A percentile compares a stretch with the other conserved stretches of the same genome.
These are phyloP conservation scores for Oreamnos americanus DNA, from an alignment of 2,113 vertebrate species.

Conservation along the genomic window DNA sequence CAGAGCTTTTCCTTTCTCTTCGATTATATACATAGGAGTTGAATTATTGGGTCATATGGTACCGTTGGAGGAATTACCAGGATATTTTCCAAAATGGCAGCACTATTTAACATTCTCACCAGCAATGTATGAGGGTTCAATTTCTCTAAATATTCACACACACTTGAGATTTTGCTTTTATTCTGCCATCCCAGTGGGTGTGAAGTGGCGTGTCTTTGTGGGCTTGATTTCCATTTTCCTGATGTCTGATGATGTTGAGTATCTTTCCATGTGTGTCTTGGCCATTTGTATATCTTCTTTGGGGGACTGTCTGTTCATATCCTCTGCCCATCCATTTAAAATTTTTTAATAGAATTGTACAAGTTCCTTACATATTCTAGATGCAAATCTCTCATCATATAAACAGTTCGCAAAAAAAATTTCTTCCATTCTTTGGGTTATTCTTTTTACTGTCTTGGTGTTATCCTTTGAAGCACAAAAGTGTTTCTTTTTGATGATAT, in stretches of 20 bases:
- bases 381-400: neutral
- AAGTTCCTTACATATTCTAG: neutral
- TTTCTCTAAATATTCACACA: neutral
- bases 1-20: neutral
- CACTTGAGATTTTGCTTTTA: neutral
- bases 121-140: neutral
- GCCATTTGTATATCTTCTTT: neutral
- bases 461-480: neutral
- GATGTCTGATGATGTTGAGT: neutral
- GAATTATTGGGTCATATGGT: neutral
- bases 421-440: neutral
- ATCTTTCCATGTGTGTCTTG: neutral
- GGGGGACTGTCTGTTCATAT: neutral
- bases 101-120: neutral
- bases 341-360: neutral
- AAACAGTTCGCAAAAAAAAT: neutral
- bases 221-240: neutral
- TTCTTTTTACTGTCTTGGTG: neutral
- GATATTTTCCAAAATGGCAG: neutral
- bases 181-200: neutral
- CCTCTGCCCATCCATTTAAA: neutral
- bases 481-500: neutral
- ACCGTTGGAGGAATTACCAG: neutral
- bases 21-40: neutral
- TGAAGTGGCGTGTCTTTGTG: neutral